Evolutionary conservation across 2,113 vertebrate species (phyloP), one percentile per base, ranked within the genome.

Genomic region (Cyprinodon variegatus): DNA sequence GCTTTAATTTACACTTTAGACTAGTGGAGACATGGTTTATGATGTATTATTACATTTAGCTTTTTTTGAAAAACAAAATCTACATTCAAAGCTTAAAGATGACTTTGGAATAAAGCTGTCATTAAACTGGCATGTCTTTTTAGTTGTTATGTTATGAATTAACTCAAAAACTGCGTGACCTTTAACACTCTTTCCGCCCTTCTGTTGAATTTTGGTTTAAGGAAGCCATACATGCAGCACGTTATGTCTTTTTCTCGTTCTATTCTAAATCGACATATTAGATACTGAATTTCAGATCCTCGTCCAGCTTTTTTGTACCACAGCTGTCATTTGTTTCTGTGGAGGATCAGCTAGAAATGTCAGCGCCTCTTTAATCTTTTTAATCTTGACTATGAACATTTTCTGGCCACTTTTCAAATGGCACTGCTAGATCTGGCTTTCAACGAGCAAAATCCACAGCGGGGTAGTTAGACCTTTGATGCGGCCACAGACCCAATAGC

Each of bases 161-260:
- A 59, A 59, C 17, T 59, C 20, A 59, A 59, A n/a, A 59, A 4
- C 13, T 57, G 15, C 53, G 17, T 59, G 53, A 59, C 53, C 22
- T 22, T 10, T n/a, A n/a, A 59, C 29, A 61, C 22, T 61, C 22
- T 15, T 15, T 3, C 15, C 20, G 50, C 50, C 20, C 50, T 20
- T 53, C 15, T 53, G 0, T 5, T 53, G 50, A 53, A 53, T 2
- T 53, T 53, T 7, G 15, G 17, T n/a, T 53, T 53, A 20, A 53
- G 14, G 4, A 45, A 11, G 29, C 48, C 74, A 62, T 50, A 5
- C 15, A 1, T 0, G 11, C 22, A 40, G 36, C 29, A 29, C 29
- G 22, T 79, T 63, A 12, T 67, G 69, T 78, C 53, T 88, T 72
- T 75, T 46, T 69, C 82, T 86, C 73, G 83, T 79, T 63, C 48